These are phyloP conservation scores for Orestias chungarensis DNA, from an alignment of 2,797 vertebrate genomes.

Conservation along the genomic window DNA sequence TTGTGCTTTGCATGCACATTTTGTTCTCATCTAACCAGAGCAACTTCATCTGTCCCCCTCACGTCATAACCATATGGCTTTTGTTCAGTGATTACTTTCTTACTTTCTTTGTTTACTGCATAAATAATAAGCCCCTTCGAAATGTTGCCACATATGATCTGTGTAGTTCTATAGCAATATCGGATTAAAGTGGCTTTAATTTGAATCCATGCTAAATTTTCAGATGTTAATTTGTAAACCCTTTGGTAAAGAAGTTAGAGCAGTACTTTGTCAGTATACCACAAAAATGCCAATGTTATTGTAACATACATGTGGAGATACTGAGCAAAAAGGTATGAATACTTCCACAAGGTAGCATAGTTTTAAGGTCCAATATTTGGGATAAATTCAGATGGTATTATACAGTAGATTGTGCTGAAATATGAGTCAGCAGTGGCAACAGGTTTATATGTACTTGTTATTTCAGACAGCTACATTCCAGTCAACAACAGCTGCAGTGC, in stretches of 20 bases:
- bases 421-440: constrained; percentile 8
- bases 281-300: neutral
- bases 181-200: neutral
- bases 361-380: neutral
- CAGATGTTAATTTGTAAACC: neutral
- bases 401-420: neutral
- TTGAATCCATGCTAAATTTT: neutral
- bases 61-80: too few species aligned
- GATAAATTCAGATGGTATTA: constrained; percentile 5
- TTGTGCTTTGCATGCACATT: neutral
- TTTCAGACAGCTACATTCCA: constrained; percentile 6
- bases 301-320: neutral
- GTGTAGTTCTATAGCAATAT: neutral
- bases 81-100: too few species aligned
- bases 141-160: neutral
- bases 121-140: neutral
- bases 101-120: too few species aligned
- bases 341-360: neutral
- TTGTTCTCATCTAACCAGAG: neutral
- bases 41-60: neutral
- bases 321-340: neutral
- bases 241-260: neutral
- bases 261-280: neutral
- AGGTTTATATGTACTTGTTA: constrained; percentile 1
- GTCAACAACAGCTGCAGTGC: neutral